Percentiles rank a stretch among this genome's conserved stretches.
phyloP scores from a whole-genome alignment of 2,888 invertebrate species.

The Scelioninae gen. 1 region DNA sequence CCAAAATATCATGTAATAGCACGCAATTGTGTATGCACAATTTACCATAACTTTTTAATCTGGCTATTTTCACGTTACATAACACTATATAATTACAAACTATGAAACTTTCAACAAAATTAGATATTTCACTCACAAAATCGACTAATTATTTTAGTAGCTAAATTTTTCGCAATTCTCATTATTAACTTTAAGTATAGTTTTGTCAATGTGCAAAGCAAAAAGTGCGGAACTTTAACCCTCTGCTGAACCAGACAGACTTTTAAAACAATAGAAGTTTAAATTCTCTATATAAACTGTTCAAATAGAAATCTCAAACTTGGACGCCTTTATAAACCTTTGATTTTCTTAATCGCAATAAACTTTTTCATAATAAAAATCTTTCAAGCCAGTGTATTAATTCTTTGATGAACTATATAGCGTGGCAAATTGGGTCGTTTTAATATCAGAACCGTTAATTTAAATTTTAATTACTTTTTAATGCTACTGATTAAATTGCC shows the following conservation, averaged over 20 bases:
- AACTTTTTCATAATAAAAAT: slow-evolving; percentile 18
- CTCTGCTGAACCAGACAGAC: slow-evolving; percentile 7
- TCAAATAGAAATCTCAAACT: slow-evolving; percentile 39
- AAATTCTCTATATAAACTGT: slow-evolving; percentile 42
- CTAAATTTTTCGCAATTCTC: slow-evolving; percentile 36
- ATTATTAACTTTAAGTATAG: slow-evolving; percentile 40
- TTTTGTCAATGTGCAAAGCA: slow-evolving; percentile 26
- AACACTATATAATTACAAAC: not conserved
- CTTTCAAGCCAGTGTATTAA: too few relatives aligned
- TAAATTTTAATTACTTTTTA: not conserved
- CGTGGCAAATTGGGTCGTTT: not conserved
- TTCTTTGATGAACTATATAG: too few relatives aligned
- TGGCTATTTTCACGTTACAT: not conserved
- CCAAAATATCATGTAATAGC: too few relatives aligned
- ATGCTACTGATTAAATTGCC: not conserved
- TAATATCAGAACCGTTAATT: not conserved
- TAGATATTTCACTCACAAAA: slow-evolving; percentile 37
- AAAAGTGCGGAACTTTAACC: slow-evolving; percentile 27
- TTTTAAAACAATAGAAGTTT: slow-evolving; percentile 50
- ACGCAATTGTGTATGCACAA: too few relatives aligned
- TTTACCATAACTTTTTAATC: too few relatives aligned
- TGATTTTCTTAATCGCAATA: slow-evolving; percentile 31
- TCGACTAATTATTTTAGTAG: slow-evolving; percentile 39
- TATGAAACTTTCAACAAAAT: not conserved
- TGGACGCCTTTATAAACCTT: slow-evolving; percentile 24